These are phyloP conservation scores for Leptatherina wallacei DNA, from an alignment of 2,797 vertebrate species.

Conservation along the genomic window DNA sequence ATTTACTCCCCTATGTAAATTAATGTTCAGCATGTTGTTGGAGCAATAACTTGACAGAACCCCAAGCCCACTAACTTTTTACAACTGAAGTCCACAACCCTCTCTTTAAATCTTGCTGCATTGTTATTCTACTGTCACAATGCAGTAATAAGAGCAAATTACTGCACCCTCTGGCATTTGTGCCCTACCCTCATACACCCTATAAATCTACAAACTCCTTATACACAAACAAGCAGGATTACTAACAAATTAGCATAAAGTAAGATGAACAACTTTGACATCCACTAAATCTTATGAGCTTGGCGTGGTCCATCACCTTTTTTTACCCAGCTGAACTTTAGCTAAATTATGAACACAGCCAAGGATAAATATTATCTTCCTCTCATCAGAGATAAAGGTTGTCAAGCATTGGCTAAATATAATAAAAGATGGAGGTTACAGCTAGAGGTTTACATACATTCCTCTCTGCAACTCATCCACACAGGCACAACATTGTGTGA, in stretches of 20 bases:
- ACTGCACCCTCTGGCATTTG: constrained; percentile 45
- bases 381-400: constrained; percentile 47
- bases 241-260: constrained; percentile 40
- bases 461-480: constrained; percentile 56
- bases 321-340: constrained; percentile 17
- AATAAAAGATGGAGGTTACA: constrained; percentile 34
- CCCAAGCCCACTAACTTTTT: constrained; percentile 9
- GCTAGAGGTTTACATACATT: constrained; percentile 69
- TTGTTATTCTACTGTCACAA: constrained; percentile 66
- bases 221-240: constrained; percentile 40
- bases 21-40: constrained; percentile 30
- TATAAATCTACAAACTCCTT: constrained; percentile 61
- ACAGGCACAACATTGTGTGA: constrained; percentile 56
- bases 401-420: constrained; percentile 37
- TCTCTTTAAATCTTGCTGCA: constrained; percentile 55
- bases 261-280: constrained; percentile 46
- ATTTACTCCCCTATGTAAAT: constrained; percentile 15
- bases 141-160: constrained; percentile 57
- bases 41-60: constrained; percentile 25
- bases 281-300: constrained; percentile 43
- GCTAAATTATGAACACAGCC: constrained; percentile 44
- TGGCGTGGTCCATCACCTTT: constrained; percentile 34
- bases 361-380: constrained; percentile 26
- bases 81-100: constrained; percentile 29
- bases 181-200: constrained; percentile 46